A percentile compares a stretch with the other conserved stretches of the same genome.
Conservation (phyloP, 1,140 invertebrate genomes). For the Oncopodura yosiiana region DNA sequence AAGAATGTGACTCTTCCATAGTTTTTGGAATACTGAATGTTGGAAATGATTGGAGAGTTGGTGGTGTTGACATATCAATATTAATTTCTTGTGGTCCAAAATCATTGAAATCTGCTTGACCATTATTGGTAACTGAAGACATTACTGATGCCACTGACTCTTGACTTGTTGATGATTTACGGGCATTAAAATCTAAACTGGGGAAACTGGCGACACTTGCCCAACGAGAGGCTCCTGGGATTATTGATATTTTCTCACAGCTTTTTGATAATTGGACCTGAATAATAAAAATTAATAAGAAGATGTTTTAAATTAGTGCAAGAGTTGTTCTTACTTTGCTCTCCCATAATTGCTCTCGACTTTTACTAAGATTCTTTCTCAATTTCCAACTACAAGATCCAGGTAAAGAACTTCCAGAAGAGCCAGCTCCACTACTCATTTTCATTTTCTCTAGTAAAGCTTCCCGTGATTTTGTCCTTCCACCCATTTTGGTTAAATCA, state of each 20-base stretch:
- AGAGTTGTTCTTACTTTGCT: constrained; percentile 30
- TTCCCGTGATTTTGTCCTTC: constrained; percentile 29
- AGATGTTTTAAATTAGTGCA: neutral
- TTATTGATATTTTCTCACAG: constrained; percentile 27
- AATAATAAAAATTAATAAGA: neutral
- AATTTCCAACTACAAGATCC: constrained; percentile 13
- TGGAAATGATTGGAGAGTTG: too few species aligned
- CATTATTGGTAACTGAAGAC: constrained; percentile 14
- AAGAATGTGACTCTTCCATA: too few species aligned
- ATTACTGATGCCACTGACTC: constrained; percentile 13
- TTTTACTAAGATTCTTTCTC: constrained; percentile 32
- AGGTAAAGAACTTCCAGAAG: too few species aligned
- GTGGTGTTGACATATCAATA: too few species aligned
- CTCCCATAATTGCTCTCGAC: constrained; percentile 33
- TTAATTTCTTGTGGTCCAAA: too few species aligned
- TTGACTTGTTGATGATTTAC: constrained; percentile 22
- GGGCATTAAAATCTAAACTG: constrained; percentile 15
- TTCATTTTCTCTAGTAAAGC: constrained; percentile 28
- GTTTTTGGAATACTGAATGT: too few species aligned
- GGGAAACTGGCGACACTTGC: constrained; percentile 27
- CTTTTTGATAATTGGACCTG: constrained; percentile 26
- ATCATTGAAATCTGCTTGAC: too few species aligned
- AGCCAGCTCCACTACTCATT: constrained; percentile 7
- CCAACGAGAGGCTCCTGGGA: constrained; percentile 21
- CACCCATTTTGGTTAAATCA: constrained; percentile 28